Percentiles rank a stretch among this genome's conserved stretches.
Conservation (phyloP, 2,888 invertebrate genomes). For the Cheiracanthium punctorium region DNA sequence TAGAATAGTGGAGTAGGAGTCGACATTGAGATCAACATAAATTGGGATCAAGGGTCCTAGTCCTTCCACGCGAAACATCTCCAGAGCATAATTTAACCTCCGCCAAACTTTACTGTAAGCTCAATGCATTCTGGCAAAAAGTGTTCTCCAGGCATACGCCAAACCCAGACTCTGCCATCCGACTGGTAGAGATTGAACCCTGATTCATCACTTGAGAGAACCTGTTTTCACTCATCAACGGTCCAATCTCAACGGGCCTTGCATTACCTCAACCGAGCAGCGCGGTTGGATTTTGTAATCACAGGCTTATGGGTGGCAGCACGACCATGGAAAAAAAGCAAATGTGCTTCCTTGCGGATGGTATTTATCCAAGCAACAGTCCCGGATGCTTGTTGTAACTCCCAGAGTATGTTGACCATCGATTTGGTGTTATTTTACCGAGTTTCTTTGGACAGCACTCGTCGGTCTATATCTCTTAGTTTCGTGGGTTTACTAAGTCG, state of each 20-base stretch:
- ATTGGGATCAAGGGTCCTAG: too few species aligned
- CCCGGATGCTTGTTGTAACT: conserved; percentile 2
- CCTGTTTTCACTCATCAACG: neutral
- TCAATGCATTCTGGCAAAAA: conserved; percentile 4
- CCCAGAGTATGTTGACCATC: neutral
- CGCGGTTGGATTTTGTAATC: conserved; percentile 22
- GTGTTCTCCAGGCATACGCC: conserved; percentile 8
- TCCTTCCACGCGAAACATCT: too few species aligned
- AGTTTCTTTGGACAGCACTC: neutral
- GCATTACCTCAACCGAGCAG: conserved; percentile 14
- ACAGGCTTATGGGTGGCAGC: conserved; percentile 35
- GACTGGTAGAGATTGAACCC: conserved; percentile 6
- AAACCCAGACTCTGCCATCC: conserved; percentile 30
- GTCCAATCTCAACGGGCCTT: conserved; percentile 15
- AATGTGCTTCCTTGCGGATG: conserved; percentile 16
- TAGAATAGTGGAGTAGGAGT: too few species aligned
- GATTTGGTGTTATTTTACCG: neutral
- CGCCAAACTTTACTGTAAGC: neutral
- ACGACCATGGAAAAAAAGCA: conserved; percentile 21
- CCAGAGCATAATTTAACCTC: neutral
- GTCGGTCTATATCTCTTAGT: neutral
- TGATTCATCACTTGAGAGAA: conserved; percentile 18
- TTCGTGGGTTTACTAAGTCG: neutral
- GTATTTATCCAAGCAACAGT: neutral
- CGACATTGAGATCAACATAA: too few species aligned